phyloP scores from a whole-genome alignment of 2,888 invertebrate genomes.

The Biston stratarius region DNA sequence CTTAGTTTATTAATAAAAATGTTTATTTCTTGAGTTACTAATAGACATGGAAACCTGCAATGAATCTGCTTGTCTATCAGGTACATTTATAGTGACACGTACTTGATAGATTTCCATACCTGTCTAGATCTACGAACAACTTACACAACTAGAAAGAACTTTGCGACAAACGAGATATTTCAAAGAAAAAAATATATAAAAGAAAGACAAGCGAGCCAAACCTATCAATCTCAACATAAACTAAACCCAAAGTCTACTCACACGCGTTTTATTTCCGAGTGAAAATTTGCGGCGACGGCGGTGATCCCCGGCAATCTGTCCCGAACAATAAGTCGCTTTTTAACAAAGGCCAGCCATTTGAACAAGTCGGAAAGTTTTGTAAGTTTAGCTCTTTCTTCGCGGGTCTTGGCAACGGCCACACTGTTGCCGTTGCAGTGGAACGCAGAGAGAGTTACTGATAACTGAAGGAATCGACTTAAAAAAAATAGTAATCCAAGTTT shows the following conservation, averaged over 20 bases:
- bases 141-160: background rate
- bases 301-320: constrained; percentile 84
- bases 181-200: constrained; percentile 15
- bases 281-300: constrained; percentile 67
- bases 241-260: constrained; percentile 42
- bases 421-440: constrained; percentile 40
- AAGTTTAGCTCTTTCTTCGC: constrained; percentile 83
- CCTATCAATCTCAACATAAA: constrained; percentile 34
- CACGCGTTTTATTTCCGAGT: constrained; percentile 50
- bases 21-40: no score
- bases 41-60: no score
- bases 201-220: constrained; percentile 12
- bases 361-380: constrained; percentile 86
- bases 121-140: background rate
- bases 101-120: background rate
- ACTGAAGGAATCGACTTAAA: background rate
- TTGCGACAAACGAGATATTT: constrained; percentile 7
- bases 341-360: constrained; percentile 85
- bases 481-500: background rate
- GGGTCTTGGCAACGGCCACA: constrained; percentile 79
- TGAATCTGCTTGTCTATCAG: background rate
- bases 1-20: no score
- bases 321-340: constrained; percentile 84
- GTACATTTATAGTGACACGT: no score
- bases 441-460: constrained; percentile 8